phyloP scores from a whole-genome alignment of 2,888 invertebrate genomes.

The Yponomeuta malinellus region DNA sequence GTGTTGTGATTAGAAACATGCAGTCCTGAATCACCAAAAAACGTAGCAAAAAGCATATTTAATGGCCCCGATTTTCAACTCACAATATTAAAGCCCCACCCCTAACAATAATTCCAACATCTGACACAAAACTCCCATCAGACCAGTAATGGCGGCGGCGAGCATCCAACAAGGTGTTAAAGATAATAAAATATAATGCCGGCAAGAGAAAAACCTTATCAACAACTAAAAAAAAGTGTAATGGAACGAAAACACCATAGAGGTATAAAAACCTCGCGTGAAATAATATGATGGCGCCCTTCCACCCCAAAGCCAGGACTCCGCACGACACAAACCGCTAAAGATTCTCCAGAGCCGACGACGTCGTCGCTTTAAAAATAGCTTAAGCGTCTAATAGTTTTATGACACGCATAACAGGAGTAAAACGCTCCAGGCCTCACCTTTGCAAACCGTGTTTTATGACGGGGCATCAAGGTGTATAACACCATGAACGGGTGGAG shows the following conservation, averaged over 20 bases:
- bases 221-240: slow-evolving; percentile 60
- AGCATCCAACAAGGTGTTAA: slow-evolving; percentile 59
- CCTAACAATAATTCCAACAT: slow-evolving; percentile 13
- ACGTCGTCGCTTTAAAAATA: slow-evolving; percentile 65
- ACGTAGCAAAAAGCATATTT: slow-evolving; percentile 1
- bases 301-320: slow-evolving; percentile 41
- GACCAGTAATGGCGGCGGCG: slow-evolving; percentile 16
- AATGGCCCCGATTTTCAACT: slow-evolving; percentile 6
- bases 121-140: slow-evolving; percentile 14
- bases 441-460: slow-evolving; percentile 41
- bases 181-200: slow-evolving; percentile 64
- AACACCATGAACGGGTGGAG: slow-evolving; percentile 23
- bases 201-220: slow-evolving; percentile 45
- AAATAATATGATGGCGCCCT: slow-evolving; percentile 58
- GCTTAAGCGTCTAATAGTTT: slow-evolving; percentile 74
- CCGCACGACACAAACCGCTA: slow-evolving; percentile 36
- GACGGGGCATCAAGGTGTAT: slow-evolving; percentile 34
- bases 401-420: slow-evolving; percentile 70
- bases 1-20: no score
- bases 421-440: slow-evolving; percentile 31
- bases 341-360: slow-evolving; percentile 44
- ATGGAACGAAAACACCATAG: slow-evolving; percentile 58
- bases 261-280: slow-evolving; percentile 42
- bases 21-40: background rate
- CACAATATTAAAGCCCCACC: slow-evolving; percentile 11